Evolutionary conservation across 2,888 invertebrate genomes (phyloP).

Genomic region (Deroplatys truncata): DNA sequence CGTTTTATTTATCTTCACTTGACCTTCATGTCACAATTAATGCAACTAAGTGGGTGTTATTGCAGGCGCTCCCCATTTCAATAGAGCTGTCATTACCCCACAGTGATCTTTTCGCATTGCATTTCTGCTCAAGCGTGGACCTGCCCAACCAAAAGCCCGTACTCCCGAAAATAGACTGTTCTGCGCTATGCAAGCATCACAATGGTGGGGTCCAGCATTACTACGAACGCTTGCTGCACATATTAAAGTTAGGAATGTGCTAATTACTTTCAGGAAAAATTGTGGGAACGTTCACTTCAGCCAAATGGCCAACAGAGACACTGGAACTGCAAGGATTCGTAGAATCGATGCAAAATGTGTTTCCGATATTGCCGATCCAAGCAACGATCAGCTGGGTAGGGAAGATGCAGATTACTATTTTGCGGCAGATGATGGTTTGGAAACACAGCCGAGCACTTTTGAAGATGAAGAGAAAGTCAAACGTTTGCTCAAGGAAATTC

Average conservation of each 20-base stretch:
- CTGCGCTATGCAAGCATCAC: not conserved
- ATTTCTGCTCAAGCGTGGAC: not conserved
- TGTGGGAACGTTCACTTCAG: not conserved
- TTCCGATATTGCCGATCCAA: not conserved
- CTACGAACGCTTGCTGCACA: not conserved
- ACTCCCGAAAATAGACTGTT: not conserved
- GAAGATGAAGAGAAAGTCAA: slow-evolving; percentile 35
- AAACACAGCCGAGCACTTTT: slow-evolving; percentile 31
- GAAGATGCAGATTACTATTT: slow-evolving; percentile 18
- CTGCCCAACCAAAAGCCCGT: not conserved
- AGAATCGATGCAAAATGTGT: not conserved
- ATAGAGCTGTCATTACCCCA: not conserved
- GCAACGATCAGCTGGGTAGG: not conserved
- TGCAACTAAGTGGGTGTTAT: not conserved
- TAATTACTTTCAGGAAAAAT: not conserved
- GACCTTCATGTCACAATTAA: not conserved
- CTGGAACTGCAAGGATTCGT: not conserved
- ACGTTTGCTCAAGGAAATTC: slow-evolving; percentile 33
- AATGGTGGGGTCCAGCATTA: not conserved
- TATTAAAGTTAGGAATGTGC: not conserved
- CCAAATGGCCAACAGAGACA: slow-evolving; percentile 12
- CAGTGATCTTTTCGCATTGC: not conserved
- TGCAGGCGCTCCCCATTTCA: not conserved
- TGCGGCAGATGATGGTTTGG: not conserved
- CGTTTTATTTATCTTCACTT: not conserved